Percentiles rank a stretch among this genome's conserved stretches.
Conservation (phyloP, 2,113 vertebrate genomes). For the Halcyon senegalensis region DNA sequence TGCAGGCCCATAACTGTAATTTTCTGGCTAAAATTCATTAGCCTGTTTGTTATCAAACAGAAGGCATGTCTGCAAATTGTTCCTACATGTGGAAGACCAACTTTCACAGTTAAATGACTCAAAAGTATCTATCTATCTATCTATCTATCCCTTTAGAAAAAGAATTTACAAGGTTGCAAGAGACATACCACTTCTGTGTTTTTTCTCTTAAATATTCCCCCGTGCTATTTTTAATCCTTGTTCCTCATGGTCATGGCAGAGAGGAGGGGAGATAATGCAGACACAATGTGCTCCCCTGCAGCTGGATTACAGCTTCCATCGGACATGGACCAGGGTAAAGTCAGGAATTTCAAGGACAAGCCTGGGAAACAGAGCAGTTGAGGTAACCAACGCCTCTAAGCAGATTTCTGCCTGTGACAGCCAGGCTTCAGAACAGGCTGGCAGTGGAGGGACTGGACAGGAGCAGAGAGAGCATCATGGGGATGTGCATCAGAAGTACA, state of each 20-base stretch:
- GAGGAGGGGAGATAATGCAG: neutral
- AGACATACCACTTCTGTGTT: neutral
- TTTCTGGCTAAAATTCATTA: neutral
- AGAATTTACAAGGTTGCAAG: neutral
- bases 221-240: neutral
- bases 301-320: neutral
- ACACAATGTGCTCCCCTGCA: neutral
- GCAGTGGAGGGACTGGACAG: neutral
- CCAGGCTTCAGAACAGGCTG: neutral
- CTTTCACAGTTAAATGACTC: neutral
- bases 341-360: neutral
- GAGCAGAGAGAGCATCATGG: neutral
- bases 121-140: neutral
- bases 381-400: neutral
- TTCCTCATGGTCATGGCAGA: neutral
- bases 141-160: neutral
- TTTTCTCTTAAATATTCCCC: neutral
- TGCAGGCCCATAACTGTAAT: neutral
- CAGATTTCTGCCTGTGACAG: neutral
- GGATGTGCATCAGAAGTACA: fast-evolving
- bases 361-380: neutral
- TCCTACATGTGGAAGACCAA: neutral
- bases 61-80: neutral
- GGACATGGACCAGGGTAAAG: neutral
- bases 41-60: neutral